Conservation (phyloP, 2,888 invertebrate species). For the Plusia festucae region DNA sequence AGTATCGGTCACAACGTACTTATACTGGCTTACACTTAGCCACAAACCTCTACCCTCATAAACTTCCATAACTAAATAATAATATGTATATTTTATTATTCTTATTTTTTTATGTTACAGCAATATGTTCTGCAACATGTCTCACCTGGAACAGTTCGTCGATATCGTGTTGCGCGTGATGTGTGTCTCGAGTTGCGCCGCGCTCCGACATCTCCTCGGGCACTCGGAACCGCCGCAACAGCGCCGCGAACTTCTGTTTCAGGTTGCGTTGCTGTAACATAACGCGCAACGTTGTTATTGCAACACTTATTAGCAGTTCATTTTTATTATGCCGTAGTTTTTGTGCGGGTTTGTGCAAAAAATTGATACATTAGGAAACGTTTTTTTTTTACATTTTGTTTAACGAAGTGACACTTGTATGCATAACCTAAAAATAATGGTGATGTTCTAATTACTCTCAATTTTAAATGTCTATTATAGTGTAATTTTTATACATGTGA, state of each 20-base stretch:
- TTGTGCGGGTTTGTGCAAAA: too few relatives aligned
- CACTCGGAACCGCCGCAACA: slow-evolving; percentile 97
- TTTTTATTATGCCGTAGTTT: too few relatives aligned
- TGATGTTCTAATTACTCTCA: neutral
- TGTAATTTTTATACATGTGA: neutral
- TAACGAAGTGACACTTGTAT: neutral
- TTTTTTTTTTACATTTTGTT: neutral
- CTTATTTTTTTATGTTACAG: neutral
- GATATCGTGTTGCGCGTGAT: slow-evolving; percentile 95
- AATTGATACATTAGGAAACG: too few relatives aligned
- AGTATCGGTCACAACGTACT: too few relatives aligned
- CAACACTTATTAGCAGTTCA: neutral
- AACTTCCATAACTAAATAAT: too few relatives aligned
- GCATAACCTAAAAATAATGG: neutral
- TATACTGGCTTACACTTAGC: too few relatives aligned
- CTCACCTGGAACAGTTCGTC: slow-evolving; percentile 95
- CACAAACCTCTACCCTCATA: too few relatives aligned
- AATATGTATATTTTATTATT: too few relatives aligned
- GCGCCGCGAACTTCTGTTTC: slow-evolving; percentile 98
- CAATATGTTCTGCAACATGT: slow-evolving; percentile 10
- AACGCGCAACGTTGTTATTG: slow-evolving; percentile 1
- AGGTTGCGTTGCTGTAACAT: slow-evolving; percentile 95
- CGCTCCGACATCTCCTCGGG: slow-evolving; percentile 95
- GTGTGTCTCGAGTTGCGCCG: slow-evolving; percentile 90
- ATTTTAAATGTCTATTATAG: neutral